Evolutionary conservation across 2,888 invertebrate genomes (phyloP).

Genomic region (Drepanosiphum platanoidis): DNA sequence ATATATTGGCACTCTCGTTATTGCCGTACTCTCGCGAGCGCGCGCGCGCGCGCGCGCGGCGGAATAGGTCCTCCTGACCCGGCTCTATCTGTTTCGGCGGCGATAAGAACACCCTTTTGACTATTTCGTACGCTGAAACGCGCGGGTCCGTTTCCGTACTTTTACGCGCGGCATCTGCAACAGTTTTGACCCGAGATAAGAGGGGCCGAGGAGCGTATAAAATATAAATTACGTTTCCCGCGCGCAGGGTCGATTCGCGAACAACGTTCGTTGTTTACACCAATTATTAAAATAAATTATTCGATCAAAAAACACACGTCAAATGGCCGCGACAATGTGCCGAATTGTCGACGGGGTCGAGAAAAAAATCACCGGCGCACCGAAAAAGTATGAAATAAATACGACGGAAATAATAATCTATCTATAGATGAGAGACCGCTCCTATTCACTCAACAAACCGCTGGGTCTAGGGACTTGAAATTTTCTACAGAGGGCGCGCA

Average conservation of each 20-base stretch:
- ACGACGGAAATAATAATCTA: too few species aligned
- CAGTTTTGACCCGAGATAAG: slow-evolving; percentile 22
- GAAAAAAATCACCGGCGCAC: too few species aligned
- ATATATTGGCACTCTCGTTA: neutral
- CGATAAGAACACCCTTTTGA: slow-evolving; percentile 44
- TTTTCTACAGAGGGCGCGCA: too few species aligned
- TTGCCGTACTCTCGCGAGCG: neutral
- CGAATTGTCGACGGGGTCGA: too few species aligned
- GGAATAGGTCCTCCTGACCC: slow-evolving; percentile 14
- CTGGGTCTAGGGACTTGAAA: too few species aligned
- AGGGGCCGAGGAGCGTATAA: neutral
- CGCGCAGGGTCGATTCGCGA: neutral
- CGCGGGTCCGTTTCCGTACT: slow-evolving; percentile 10
- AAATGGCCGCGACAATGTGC: too few species aligned
- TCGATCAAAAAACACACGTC: neutral
- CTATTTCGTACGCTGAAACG: neutral
- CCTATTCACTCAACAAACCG: too few species aligned
- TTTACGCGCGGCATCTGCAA: slow-evolving; percentile 1
- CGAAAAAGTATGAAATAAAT: too few species aligned
- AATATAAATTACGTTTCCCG: slow-evolving; percentile 8
- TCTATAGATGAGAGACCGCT: too few species aligned
- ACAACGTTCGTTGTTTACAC: neutral
- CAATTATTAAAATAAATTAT: neutral
- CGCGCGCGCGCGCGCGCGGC: too few species aligned
- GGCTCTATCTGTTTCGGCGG: slow-evolving; percentile 25